These are phyloP conservation scores for Acanthaster planci DNA, from an alignment of 35 echinoderm and acorn worm species.

Conservation along the genomic window DNA sequence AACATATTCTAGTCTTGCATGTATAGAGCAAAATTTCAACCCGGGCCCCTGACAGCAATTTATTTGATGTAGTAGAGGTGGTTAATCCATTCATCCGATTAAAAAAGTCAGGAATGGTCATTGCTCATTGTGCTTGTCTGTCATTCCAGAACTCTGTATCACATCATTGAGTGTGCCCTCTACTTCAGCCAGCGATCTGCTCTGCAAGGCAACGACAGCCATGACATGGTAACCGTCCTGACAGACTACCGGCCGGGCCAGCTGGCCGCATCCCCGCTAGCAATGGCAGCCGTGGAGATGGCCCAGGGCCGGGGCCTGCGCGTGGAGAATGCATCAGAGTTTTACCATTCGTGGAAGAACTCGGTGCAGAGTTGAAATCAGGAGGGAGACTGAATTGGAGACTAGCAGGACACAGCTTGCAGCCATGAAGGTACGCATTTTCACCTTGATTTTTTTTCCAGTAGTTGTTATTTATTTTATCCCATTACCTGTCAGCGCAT, in stretches of 20 bases:
- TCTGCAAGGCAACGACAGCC: conserved; percentile 6
- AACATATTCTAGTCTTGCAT: too few species aligned
- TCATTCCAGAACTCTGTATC: conserved; percentile 17
- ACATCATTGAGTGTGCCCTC: conserved; percentile 30
- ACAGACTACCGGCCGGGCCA: conserved; percentile 43
- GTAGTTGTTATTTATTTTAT: too few species aligned
- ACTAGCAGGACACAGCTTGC: background rate
- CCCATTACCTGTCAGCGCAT: too few species aligned
- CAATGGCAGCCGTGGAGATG: background rate
- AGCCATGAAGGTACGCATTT: too few species aligned
- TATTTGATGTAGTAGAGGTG: too few species aligned
- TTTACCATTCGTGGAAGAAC: conserved; percentile 33
- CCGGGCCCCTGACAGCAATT: too few species aligned
- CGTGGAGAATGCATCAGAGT: conserved; percentile 38
- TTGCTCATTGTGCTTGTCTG: background rate
- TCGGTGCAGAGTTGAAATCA: background rate
- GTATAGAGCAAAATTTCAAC: too few species aligned
- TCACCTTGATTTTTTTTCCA: too few species aligned
- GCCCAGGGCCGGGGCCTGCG: conserved; percentile 9
- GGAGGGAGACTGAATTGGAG: background rate
- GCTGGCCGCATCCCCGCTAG: background rate
- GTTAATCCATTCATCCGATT: too few species aligned
- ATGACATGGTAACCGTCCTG: conserved; percentile 37
- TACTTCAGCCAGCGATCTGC: conserved; percentile 34
- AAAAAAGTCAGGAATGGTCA: too few species aligned